Evolutionary conservation across 2,797 vertebrate species (phyloP).

Genomic region (Australoheros facetus): DNA sequence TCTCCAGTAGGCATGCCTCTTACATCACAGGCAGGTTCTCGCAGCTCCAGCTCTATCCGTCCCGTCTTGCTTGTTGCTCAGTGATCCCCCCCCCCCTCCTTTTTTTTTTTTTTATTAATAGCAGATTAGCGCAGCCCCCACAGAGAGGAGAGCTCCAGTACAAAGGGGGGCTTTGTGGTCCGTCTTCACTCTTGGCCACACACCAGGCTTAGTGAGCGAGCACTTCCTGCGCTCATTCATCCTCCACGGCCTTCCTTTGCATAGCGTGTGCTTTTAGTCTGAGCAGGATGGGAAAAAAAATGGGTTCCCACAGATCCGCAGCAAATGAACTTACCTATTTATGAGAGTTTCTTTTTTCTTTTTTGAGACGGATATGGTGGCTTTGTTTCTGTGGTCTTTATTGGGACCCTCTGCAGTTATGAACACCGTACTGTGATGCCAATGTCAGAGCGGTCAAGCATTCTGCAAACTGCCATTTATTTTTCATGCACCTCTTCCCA

Average conservation of each 20-base stretch:
- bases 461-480: conserved; percentile 64
- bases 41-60: conserved; percentile 54
- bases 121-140: conserved; percentile 82
- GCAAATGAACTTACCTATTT: conserved; percentile 77
- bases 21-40: conserved; percentile 74
- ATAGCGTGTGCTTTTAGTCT: conserved; percentile 79
- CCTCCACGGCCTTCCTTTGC: conserved; percentile 80
- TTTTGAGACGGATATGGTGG: conserved; percentile 52
- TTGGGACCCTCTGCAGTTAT: conserved; percentile 47
- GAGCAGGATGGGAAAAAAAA: conserved; percentile 70
- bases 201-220: conserved; percentile 85
- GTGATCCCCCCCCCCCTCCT: conserved; percentile 18
- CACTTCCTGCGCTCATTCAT: conserved; percentile 86
- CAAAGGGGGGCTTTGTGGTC: conserved; percentile 85
- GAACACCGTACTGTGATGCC: conserved; percentile 42
- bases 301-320: conserved; percentile 77
- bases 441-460: conserved; percentile 70
- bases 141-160: conserved; percentile 70
- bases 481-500: conserved; percentile 68
- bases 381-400: conserved; percentile 50
- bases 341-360: conserved; percentile 56
- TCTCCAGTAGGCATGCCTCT: conserved; percentile 55
- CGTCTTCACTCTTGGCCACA: conserved; percentile 85
- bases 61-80: conserved; percentile 63
- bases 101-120: conserved; percentile 82